Base-by-base conservation (phyloP, 2,888 invertebrate genomes). In the Aporophyla lueneburgensis region DNA sequence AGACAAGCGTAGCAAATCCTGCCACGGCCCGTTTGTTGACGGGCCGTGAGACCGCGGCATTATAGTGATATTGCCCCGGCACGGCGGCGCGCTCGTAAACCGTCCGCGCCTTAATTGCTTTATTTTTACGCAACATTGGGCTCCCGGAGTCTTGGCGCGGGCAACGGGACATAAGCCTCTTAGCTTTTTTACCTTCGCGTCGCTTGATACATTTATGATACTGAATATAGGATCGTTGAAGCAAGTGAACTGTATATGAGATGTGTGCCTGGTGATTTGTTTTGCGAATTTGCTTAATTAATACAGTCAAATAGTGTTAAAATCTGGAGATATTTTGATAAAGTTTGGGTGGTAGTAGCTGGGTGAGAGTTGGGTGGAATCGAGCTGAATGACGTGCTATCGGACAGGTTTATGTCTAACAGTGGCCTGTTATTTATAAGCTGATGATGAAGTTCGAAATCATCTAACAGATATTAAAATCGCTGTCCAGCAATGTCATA, bases 91-190 rank as follows among this genome's bases (percentile, higher is more conserved):
- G 56, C 51, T 76, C 76, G 65, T 86, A 76, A 87, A 80, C 67
- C 74, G 65, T 65, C 66, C 49, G 67, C 66, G 61, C 66, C 40
- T 74, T 88, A 81, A 87, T 88, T 87, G 77, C 76, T 80, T 88
- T 84, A 87, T 86, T 86, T 86, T 82, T 78, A 63, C 68, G 63
- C 58, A 65, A 62, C 40, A 49, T 53, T 71, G 53, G 87, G 84
- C 84, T 84, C 87, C 87, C 79, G 84, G 63, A 74, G 74, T 87
- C 87, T 83, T 80, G 88, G 86, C 86, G 86, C 58, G 75, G 43
- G 46, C 87, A 87, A 87, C 87, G 87, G 87, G 84, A 87, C 81
- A 72, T 68, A 58, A 63, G 61, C 49, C 76, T 74, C 73, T 63
- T 63, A 40, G 51, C 49, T 53, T 59, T 66, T 69, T 56, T 81